Base-by-base conservation (phyloP, 1,140 invertebrate species). In the Mamestra configurata region DNA sequence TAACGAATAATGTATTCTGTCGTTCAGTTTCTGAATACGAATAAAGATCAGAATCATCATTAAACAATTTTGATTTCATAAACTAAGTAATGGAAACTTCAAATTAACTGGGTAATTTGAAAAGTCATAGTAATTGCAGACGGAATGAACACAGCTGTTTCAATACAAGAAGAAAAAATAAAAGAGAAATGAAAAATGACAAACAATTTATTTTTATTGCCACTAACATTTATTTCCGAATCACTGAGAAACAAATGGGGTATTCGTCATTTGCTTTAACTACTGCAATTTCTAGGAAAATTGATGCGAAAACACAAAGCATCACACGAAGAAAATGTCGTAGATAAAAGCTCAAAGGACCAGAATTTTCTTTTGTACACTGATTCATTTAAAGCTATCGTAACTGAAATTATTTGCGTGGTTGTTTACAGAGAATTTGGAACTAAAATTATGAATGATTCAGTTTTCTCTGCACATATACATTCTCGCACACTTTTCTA, bases 381-480 rank as follows among this genome's bases (percentile, higher is more conserved):
- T 4, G 53, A 57, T 57, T 57, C 22, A 27, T 55, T 4, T 1
- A 18, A 55, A 55, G 20, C 53, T 24, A 3, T 55, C n/a, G 1
- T 20, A 10, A 7, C 11, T 11, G 4, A 13, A 24, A 57, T 53
- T 20, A 5, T 22, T 22, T 8, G 53, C 53, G 53, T 55, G 53
- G 53, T 24, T 57, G 53, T 27, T 57, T 57, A 57, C 22, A 13
- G 53, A 57, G 13, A 13, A 15, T 3, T 24, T 27, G 53, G 22
- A 27, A 57, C 22, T 27, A 27, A 57, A 57, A 57, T 57, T 57
- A 55, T 55, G 22, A 55, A 55, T 55, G 53, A 55, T 55, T 55
- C 53, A 55, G 22, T 55, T 24, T 55, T 24, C 53, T 55, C 53
- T 13, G 43, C 0, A 7, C 37, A 10, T 5, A 53, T 22, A 55